A percentile compares a stretch with the other conserved stretches of the same genome.
phyloP scores from a whole-genome alignment of 2,888 invertebrate species.

The Iphiclides podalirius region DNA sequence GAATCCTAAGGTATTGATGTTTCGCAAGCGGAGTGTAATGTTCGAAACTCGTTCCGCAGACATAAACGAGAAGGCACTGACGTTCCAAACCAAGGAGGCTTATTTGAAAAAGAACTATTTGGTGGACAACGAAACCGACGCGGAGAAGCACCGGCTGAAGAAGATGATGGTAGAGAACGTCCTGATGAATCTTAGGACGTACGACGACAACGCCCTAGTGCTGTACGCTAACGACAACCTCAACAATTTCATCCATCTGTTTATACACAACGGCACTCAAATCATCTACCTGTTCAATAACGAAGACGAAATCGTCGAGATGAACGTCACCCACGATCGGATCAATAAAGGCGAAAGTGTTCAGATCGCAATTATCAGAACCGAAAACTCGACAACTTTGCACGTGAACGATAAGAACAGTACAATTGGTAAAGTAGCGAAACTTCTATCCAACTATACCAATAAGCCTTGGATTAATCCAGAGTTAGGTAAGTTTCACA shows the following conservation, averaged over 20 bases:
- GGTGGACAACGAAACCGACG: constrained; percentile 81
- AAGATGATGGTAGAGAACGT: constrained; percentile 89
- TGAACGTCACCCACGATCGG: constrained; percentile 86
- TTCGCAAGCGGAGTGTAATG: constrained; percentile 9
- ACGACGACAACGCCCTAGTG: constrained; percentile 89
- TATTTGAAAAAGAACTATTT: constrained; percentile 91
- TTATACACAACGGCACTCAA: constrained; percentile 88
- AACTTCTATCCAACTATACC: constrained; percentile 87
- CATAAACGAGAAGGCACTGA: constrained; percentile 93
- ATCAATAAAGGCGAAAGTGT: constrained; percentile 91
- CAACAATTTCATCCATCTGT: constrained; percentile 95
- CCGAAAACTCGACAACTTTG: constrained; percentile 85
- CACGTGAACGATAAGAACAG: constrained; percentile 90
- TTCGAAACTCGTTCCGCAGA: constrained; percentile 75
- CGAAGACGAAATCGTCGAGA: constrained; percentile 88
- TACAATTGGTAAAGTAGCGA: constrained; percentile 84
- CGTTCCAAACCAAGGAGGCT: constrained; percentile 90
- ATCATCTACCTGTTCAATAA: constrained; percentile 93
- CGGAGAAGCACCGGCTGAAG: constrained; percentile 82
- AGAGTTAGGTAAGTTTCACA: constrained; percentile 81
- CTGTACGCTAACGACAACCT: constrained; percentile 95
- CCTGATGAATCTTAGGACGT: constrained; percentile 93
- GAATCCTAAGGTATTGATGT: constrained; percentile 22
- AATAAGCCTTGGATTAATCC: constrained; percentile 93
- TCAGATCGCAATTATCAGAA: constrained; percentile 91